Evolutionary conservation across 2,113 vertebrate species (phyloP), one percentile per base, ranked within the genome.

Genomic region (Chinchilla lanigera): DNA sequence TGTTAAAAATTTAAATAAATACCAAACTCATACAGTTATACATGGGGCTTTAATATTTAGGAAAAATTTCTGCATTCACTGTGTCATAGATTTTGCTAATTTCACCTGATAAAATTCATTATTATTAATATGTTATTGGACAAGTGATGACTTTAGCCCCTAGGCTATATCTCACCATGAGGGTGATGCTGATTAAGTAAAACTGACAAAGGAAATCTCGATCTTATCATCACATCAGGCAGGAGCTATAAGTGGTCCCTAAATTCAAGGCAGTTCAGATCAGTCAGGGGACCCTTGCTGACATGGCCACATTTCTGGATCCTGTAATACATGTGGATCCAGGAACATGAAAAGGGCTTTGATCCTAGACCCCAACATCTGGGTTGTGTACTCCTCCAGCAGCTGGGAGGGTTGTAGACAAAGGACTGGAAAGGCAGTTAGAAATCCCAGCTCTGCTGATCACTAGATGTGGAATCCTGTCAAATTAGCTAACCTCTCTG

Each of bases 201-300:
- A 90, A 65, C 44, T 60, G 41, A 86, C 16, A 63, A 90, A 96
- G 69, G 26, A 69, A 88, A 94, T 33, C 5, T 75, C 61, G 88
- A 28, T 69, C 81, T 93, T 63, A 71, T 58, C 30, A 81, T 85
- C 38, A 65, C 26, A 93, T 54, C 33, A 86, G 17, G 30, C 9
- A 86, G 56, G 50, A 84, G 11, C 28, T 94, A 4, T 44, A 73
- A 83, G 54, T 50, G 92, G 14, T 84, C 82, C 28, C 50, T 80
- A 94, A 87, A 58, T 81, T 87, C 52, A 83, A 69, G 63, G 56
- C n/a, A 50, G 52, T 88, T 86, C 44, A 65, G 52, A 24, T 69
- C 54, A n/a, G 11, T 67, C 38, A 41, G n/a, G 22, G 75, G n/a
- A 33, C 86, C 56, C 47, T n/a, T 56, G 47, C 30, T 91, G 85